Evolutionary conservation across 2,113 vertebrate genomes (phyloP), one percentile per base, ranked within the genome.

Genomic region (Sorex araneus): DNA sequence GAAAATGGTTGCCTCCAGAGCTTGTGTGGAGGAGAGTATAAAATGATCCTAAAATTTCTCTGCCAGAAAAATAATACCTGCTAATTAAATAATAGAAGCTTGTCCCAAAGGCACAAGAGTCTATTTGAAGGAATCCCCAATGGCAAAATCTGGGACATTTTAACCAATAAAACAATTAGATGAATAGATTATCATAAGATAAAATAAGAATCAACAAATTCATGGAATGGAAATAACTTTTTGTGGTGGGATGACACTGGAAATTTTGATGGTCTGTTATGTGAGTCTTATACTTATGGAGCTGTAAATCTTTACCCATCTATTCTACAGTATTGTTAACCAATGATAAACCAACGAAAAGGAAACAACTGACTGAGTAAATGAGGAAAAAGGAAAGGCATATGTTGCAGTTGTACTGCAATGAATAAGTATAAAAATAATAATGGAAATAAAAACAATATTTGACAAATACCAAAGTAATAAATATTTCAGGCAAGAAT

Each of bases 161-260:
- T 79, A 84, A 86, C 40, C 32, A 86, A 76, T 81, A 73, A 86
- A 81, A 64, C 50, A 64, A 82, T 50, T 32, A 66, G 16, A 86
- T 3, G 54, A 71, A 71, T 54, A 40, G 28, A 32, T 45, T 25
- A 77, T 78, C 2, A 40, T 40, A 45, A 71, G 45, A 40, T 81
- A 80, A 57, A 90, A 77, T 63, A 64, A 80, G 60, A 85, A 89
- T 76, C 54, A 16, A 21, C 6, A 36, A 87, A 70, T 82, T 40
- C 27, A 50, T 82, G n/a, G n/a, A n/a, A n/a, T n/a, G n/a, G n/a
- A n/a, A n/a, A n/a, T n/a, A n/a, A n/a, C n/a, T n/a, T n/a, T n/a
- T n/a, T n/a, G n/a, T n/a, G n/a, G n/a, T n/a, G n/a, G n/a, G n/a
- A n/a, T n/a, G n/a, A n/a, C n/a, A n/a, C n/a, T n/a, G n/a, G n/a